phyloP scores from a whole-genome alignment of 2,797 vertebrate species.

The Mionectes olivaceus region DNA sequence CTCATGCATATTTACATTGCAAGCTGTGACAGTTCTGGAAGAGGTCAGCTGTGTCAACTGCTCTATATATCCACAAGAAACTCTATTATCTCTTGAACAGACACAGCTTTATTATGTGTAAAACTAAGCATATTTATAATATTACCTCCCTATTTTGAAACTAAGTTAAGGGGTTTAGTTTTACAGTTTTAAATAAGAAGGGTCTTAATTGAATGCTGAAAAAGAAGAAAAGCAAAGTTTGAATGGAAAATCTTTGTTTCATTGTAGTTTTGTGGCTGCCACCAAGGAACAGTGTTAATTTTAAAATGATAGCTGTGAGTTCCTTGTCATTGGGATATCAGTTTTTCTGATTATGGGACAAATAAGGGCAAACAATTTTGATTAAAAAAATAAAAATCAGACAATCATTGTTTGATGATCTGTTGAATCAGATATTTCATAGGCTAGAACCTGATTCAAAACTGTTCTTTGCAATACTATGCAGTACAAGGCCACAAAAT shows the following conservation, averaged over 20 bases:
- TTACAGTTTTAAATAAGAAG: neutral
- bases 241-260: neutral
- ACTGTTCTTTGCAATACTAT: neutral
- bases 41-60: conserved; percentile 49
- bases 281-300: neutral
- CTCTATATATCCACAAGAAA: conserved; percentile 33
- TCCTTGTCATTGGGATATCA: neutral
- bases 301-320: neutral
- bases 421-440: neutral
- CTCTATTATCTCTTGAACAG: conserved; percentile 44
- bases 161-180: neutral
- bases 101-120: neutral
- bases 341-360: neutral
- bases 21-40: conserved; percentile 35
- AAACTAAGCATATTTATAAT: conserved; percentile 53
- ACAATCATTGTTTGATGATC: neutral
- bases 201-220: neutral
- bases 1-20: conserved; percentile 49
- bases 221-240: neutral
- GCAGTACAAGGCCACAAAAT: neutral
- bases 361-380: neutral
- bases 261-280: neutral
- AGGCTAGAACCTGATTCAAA: neutral
- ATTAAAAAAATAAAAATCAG: neutral
- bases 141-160: neutral